Percentiles rank a stretch among this genome's conserved stretches.
Evolutionary conservation across 2,113 vertebrate genomes (phyloP).

Genomic region (Rhagologus leucostigma): DNA sequence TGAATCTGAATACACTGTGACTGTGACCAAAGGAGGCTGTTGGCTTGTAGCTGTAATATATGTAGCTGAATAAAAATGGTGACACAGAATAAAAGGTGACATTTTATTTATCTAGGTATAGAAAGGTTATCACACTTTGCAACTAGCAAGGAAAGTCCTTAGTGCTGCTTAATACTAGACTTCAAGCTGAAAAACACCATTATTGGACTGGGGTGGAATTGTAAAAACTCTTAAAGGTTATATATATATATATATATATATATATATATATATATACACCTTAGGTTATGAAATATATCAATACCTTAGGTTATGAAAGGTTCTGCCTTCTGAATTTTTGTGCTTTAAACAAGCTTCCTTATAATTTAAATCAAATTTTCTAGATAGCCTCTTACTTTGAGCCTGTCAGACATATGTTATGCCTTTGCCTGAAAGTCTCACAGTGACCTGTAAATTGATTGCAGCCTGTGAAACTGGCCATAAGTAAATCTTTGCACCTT

Average conservation of each 20-base stretch:
- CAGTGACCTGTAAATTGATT: constrained; percentile 33
- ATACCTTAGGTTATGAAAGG: background rate
- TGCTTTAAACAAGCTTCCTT: constrained; percentile 25
- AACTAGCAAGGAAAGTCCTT: background rate
- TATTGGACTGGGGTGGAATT: background rate
- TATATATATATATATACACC: too few relatives aligned
- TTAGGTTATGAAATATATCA: too few relatives aligned
- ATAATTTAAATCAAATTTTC: constrained; percentile 52
- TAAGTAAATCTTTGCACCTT: constrained; percentile 1
- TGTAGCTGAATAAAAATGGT: background rate
- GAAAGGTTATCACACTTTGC: background rate
- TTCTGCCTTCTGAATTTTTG: constrained; percentile 21
- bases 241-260: too few relatives aligned
- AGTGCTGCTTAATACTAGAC: background rate
- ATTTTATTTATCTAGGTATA: background rate
- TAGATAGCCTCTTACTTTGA: constrained; percentile 28
- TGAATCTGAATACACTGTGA: background rate
- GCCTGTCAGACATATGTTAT: background rate
- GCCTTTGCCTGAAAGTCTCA: constrained; percentile 11
- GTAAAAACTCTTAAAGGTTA: background rate
- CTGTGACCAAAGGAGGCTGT: background rate
- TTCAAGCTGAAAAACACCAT: background rate
- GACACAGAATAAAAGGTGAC: background rate
- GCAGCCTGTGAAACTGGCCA: constrained; percentile 6
- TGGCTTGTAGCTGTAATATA: background rate